A percentile compares a stretch with the other conserved stretches of the same genome.
These are phyloP conservation scores for Thaumetopoea pityocampa DNA, from an alignment of 1,140 invertebrate genomes.

Conservation along the genomic window DNA sequence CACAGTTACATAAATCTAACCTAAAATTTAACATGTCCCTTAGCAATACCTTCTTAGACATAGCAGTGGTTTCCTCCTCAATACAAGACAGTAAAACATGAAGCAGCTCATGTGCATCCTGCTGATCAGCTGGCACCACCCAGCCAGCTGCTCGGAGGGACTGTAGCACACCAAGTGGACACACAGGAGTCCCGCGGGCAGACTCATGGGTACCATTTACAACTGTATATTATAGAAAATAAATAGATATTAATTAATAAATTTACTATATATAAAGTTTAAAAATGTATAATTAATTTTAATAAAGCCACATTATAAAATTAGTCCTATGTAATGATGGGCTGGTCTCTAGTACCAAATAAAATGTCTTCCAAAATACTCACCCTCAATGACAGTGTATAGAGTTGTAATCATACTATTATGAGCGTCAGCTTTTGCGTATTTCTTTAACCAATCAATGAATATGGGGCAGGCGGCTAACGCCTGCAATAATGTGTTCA, in stretches of 20 bases:
- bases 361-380: no score
- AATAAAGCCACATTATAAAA: no score
- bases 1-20: neutral
- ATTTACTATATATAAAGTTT: no score
- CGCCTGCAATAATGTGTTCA: conserved; percentile 91
- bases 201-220: conserved; percentile 87
- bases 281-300: no score
- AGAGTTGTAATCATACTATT: conserved; percentile 80
- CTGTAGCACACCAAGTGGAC: conserved; percentile 85
- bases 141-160: conserved; percentile 85
- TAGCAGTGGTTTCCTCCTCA: conserved; percentile 84
- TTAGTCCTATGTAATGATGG: no score
- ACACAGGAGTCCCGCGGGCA: conserved; percentile 79
- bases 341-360: no score
- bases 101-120: conserved; percentile 95
- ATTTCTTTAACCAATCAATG: conserved; percentile 86
- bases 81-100: conserved; percentile 91
- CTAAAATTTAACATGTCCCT: neutral
- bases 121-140: conserved; percentile 92
- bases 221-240: conserved; percentile 72
- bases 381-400: conserved; percentile 80
- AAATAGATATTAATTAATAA: conserved; percentile 5
- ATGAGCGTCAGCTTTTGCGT: conserved; percentile 75
- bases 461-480: conserved; percentile 89
- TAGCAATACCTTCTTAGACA: conserved; percentile 77